A percentile compares a stretch with the other conserved stretches of the same genome.
Evolutionary conservation across 2,797 vertebrate species (phyloP).

Genomic region (Anas flavirostris): DNA sequence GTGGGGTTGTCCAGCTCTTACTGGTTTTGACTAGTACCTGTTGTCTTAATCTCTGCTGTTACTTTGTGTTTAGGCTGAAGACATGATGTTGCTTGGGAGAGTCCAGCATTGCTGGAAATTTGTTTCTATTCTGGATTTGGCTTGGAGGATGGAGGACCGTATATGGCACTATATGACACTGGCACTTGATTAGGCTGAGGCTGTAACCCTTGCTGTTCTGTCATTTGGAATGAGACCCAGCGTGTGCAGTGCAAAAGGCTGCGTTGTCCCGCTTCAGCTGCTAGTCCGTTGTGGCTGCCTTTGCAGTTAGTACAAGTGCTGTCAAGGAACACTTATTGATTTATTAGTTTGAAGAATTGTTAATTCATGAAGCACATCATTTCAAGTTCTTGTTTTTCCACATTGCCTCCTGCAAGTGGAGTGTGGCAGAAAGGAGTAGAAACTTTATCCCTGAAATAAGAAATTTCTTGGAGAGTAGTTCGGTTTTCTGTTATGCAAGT

Average conservation of each 20-base stretch:
- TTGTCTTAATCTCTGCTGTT: not conserved
- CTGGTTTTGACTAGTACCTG: not conserved
- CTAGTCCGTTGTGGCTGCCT: not conserved
- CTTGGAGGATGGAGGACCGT: not conserved
- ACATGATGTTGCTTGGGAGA: not conserved
- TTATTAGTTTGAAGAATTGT: not conserved
- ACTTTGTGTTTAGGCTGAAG: not conserved
- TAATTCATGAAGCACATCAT: not conserved
- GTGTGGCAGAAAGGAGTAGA: not conserved
- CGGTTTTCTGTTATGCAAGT: not conserved
- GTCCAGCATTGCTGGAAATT: not conserved
- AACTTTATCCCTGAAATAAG: not conserved
- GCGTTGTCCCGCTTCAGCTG: not conserved
- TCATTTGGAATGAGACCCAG: accelerated
- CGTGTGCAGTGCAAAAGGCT: not conserved
- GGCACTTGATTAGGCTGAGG: not conserved
- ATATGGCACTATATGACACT: not conserved
- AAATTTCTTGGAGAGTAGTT: not conserved
- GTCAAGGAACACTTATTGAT: not conserved
- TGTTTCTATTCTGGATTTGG: not conserved
- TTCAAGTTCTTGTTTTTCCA: not conserved
- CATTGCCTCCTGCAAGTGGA: not conserved
- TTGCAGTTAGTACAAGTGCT: not conserved
- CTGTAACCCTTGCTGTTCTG: not conserved
- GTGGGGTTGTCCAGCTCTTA: not conserved